These are phyloP conservation scores for Calliopsis andreniformis DNA, from an alignment of 1,140 invertebrate species.

Conservation along the genomic window DNA sequence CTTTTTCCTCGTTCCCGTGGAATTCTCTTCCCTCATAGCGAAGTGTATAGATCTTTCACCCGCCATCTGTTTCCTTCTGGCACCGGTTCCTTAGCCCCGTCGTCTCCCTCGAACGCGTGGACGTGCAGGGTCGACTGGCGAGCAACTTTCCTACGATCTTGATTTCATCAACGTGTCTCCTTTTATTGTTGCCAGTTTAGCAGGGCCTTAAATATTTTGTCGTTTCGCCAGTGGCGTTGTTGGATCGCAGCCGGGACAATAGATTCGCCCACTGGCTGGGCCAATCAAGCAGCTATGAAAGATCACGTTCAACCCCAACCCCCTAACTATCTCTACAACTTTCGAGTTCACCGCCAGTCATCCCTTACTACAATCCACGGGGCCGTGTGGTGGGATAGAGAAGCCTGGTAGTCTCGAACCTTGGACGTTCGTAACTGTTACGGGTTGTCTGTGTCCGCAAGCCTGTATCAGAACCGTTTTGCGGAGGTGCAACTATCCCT, in stretches of 20 bases:
- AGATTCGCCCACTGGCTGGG: constrained; percentile 61
- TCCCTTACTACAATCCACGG: constrained; percentile 52
- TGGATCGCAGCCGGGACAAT: constrained; percentile 65
- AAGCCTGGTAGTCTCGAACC: constrained; percentile 55
- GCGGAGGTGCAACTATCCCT: constrained; percentile 31
- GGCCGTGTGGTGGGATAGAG: constrained; percentile 46
- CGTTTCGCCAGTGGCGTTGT: constrained; percentile 15
- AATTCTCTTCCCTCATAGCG: background rate
- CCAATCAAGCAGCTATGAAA: constrained; percentile 81
- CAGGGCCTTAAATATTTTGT: constrained; percentile 78
- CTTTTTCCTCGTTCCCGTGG: background rate
- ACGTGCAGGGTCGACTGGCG: constrained; percentile 60
- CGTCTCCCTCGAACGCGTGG: constrained; percentile 48
- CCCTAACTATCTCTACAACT: constrained; percentile 60
- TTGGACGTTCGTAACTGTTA: constrained; percentile 67
- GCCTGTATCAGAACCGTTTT: constrained; percentile 57
- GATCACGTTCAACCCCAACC: constrained; percentile 77
- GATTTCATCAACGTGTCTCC: constrained; percentile 80
- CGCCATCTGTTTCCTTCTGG: background rate
- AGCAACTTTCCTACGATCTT: constrained; percentile 75
- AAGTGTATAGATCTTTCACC: constrained; percentile 20
- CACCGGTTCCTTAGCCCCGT: background rate
- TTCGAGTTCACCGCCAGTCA: constrained; percentile 63
- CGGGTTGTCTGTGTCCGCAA: constrained; percentile 65
- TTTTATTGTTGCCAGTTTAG: constrained; percentile 78